Base-by-base conservation (phyloP, 2,113 vertebrate genomes). In the Dipodomys spectabilis region DNA sequence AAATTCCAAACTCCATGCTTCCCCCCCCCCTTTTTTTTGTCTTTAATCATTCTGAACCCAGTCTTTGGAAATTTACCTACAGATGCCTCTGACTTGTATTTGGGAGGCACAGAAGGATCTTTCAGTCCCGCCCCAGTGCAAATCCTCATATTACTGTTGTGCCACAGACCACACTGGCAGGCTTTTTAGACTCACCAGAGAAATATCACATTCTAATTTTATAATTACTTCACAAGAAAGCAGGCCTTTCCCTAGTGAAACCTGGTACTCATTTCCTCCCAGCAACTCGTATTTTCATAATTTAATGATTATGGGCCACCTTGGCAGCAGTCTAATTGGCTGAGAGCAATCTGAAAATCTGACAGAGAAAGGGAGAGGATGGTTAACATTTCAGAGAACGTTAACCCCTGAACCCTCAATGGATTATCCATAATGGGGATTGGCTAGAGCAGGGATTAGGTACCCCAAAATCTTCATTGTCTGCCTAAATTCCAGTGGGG, bases 141-240 rank as follows among this genome's bases (percentile, higher is more conserved):
- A 96, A 93, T 85, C 68, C 86, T 78, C 92, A 74, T 78, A 60
- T 81, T 92, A 83, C 95, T 93, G 30, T 94, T 93, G 82, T 94
- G 75, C 95, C 89, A 1, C 7, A 88, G 96, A 92, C 95, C 92
- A 87, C 85, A 93, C 32, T 39, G 83, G 88, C 28, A 0, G 96
- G 93, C 95, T 97, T 97, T 96, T 93, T 89, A 94, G 89, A 84
- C 74, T 96, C 91, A 0, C 97, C 89, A 92, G 97, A 97, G 96
- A 98, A 97, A 96, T 95, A 97, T 95, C 96, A 97, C 96, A 97
- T 97, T 98, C 97, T 98, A 97, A 98, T 98, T 98, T 97, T 96
- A 96, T 97, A 98, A 98, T 98, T 97, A 98, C 97, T 98, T 98
- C 96, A 95, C n/a, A 91, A 97, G 97, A 98, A 98, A 97, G 93